Base-by-base conservation (phyloP, 2,888 invertebrate genomes). In the Xylocampa areola region DNA sequence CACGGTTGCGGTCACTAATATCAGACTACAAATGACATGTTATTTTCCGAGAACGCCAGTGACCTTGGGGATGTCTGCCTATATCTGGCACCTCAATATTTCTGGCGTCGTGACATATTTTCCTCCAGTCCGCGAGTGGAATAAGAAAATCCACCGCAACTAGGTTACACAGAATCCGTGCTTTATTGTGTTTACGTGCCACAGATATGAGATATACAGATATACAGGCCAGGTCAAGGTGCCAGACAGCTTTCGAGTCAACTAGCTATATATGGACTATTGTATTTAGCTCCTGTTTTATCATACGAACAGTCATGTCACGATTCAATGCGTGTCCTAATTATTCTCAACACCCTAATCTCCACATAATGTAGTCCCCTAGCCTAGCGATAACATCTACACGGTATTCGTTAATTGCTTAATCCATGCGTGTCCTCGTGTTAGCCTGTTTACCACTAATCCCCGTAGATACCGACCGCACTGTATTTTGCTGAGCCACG, bases 111-210 rank as follows among this genome's bases (percentile, higher is more conserved):
- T 54, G 76, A 70, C 75, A 70, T 66, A 79, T 85, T 86, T 85
- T 85, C 81, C 76, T 84, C 80, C 67, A 64, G 59, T 72, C 58
- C 80, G 85, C 87, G 86, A 83, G 76, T 77, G 75, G 90, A 90
- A 91, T 91, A 83, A 87, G 85, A 84, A 90, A 90, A 87, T 81
- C 77, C 72, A 61, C 76, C 80, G 80, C 85, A 92, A 85, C 86
- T 92, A 90, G 92, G 92, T 91, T 92, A 92, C 82, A 82, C 81
- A 76, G 89, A 77, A 84, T 86, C 83, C 77, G 86, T 89, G 88
- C 85, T 92, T 93, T 92, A 93, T 94, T 93, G 89, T 92, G 80
- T 91, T 89, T 92, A 92, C 93, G 93, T 93, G 93, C 88, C 84
- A 85, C 86, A 88, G 90, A 92, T 92, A 91, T 90, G 88, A 90